A percentile compares a stretch with the other conserved stretches of the same genome.
Conservation (phyloP, 2,888 invertebrate species). For the Zelleria hepariella region DNA sequence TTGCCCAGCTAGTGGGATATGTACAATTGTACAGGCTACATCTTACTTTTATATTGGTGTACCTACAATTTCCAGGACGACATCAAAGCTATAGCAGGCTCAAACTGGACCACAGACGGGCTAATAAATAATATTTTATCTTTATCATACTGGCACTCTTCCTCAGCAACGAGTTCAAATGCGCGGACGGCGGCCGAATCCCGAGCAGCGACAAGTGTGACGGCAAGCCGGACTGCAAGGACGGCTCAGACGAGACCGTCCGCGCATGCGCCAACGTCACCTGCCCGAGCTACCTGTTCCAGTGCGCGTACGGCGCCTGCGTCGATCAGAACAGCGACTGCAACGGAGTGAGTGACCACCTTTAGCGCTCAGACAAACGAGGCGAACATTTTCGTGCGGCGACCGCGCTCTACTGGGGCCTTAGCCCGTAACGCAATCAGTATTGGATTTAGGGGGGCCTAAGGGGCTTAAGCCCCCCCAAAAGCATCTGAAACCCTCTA, state of each 20-base stretch:
- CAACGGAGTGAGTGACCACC: conserved; percentile 33
- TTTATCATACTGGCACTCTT: no score
- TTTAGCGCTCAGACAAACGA: not conserved
- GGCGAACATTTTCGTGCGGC: not conserved
- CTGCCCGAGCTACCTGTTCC: conserved; percentile 69
- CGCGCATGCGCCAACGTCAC: conserved; percentile 36
- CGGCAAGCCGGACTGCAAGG: conserved; percentile 38
- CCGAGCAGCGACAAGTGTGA: conserved; percentile 37
- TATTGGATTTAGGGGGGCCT: no score
- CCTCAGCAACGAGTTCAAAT: conserved; percentile 39
- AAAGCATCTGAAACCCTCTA: no score
- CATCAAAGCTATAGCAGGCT: no score
- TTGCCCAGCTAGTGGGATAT: no score
- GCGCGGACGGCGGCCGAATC: conserved; percentile 35
- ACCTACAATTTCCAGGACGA: no score
- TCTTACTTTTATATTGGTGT: no score
- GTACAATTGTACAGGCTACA: no score
- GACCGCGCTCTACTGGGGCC: not conserved
- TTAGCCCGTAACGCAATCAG: not conserved
- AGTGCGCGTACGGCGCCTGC: conserved; percentile 75
- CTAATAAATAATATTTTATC: no score
- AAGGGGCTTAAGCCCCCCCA: no score
- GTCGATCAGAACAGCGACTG: conserved; percentile 71
- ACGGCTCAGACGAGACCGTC: conserved; percentile 50
- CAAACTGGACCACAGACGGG: no score